phyloP scores from a whole-genome alignment of 1,140 invertebrate species.

The Chrysoperla carnea region DNA sequence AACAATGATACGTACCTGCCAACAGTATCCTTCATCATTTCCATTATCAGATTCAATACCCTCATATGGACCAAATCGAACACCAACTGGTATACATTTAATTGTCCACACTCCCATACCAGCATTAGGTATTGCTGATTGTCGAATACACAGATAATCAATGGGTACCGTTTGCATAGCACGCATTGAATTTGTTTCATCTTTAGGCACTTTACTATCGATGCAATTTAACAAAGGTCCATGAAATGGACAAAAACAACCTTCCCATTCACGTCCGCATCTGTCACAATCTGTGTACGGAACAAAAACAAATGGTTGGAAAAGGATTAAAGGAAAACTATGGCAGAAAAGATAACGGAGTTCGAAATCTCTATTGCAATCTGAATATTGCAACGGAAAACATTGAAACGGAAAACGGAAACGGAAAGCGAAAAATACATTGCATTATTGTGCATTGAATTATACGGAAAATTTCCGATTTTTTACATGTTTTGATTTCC shows the following conservation, averaged over 20 bases:
- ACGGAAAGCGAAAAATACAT: too few species aligned
- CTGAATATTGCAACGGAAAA: too few species aligned
- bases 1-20: conserved; percentile 9
- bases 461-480: too few species aligned
- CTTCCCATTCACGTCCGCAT: conserved; percentile 8
- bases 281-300: conserved; percentile 10
- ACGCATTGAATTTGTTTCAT: conserved; percentile 3
- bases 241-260: conserved; percentile 8
- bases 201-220: conserved; percentile 7
- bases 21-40: conserved; percentile 18
- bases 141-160: conserved; percentile 2
- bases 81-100: conserved; percentile 16
- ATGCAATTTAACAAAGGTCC: conserved; percentile 6
- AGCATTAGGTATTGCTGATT: conserved; percentile 1
- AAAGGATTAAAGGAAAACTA: too few species aligned
- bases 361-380: too few species aligned
- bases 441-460: too few species aligned
- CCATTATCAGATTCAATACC: conserved; percentile 11
- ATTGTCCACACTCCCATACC: conserved; percentile 24
- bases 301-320: neutral
- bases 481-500: too few species aligned
- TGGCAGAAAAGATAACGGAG: too few species aligned
- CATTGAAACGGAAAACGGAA: too few species aligned
- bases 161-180: conserved; percentile 5
- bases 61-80: conserved; percentile 25